Evolutionary conservation across 2,888 invertebrate species (phyloP).

Genomic region (Falcaria lacertinaria): DNA sequence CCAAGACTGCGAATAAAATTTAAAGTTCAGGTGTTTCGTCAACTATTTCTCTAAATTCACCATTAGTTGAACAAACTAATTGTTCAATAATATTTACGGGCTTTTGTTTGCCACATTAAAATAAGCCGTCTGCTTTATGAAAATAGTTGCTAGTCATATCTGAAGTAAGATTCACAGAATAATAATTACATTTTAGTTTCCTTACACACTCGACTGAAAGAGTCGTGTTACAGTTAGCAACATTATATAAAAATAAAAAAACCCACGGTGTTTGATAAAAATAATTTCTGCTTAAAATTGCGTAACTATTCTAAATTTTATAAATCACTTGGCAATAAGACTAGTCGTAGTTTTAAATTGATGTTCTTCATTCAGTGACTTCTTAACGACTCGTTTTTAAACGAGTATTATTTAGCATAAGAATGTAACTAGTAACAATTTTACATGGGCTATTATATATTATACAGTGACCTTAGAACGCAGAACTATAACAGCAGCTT

Average conservation of each 20-base stretch:
- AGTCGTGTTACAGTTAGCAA: background rate
- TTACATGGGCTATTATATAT: background rate
- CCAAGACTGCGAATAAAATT: too few relatives aligned
- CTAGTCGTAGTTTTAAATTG: background rate
- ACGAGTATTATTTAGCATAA: background rate
- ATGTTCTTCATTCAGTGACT: background rate
- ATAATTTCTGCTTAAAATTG: background rate
- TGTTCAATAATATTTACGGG: too few relatives aligned
- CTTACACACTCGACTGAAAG: background rate
- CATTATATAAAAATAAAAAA: background rate
- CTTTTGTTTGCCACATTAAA: too few relatives aligned
- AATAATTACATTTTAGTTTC: background rate
- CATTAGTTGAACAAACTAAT: too few relatives aligned
- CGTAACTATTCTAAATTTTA: background rate
- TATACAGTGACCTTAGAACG: background rate
- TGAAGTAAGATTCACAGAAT: background rate
- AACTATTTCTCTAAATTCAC: too few relatives aligned
- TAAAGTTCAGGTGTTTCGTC: too few relatives aligned
- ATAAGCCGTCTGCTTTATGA: too few relatives aligned
- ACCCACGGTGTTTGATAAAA: background rate
- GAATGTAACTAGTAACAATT: background rate
- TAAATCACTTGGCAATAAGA: background rate
- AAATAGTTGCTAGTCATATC: background rate
- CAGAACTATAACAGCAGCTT: background rate
- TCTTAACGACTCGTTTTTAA: background rate